Evolutionary conservation across 2,888 invertebrate species (phyloP), one percentile per base, ranked within the genome.

Genomic region (Eulithis testata): DNA sequence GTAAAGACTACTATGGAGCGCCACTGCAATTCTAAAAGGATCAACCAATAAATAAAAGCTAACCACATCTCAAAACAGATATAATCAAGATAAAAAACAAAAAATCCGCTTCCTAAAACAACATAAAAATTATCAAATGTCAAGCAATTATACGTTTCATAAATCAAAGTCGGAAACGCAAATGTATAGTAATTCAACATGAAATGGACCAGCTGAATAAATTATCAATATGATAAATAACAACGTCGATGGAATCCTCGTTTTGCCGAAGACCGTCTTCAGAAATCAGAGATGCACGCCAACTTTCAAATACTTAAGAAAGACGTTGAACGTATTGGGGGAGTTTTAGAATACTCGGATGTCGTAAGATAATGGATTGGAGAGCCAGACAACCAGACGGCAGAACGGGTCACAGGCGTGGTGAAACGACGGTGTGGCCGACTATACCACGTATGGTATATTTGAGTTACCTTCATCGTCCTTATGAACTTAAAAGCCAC

Each of bases 401-500:
- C 43, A 5, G 40, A 43, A 9, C 11, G 12, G 37, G 12, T 11
- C 21, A 1, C 31, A 4, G n/a, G 21, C 43, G 54, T n/a, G 54
- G 44, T 52, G 36, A 52, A 36, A 52, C 9, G 14, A 36, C 21
- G 27, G 3, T 0, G 44, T 44, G 21, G 44, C 44, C 44, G n/a
- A 44, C 21, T 27, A 21, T 50, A 21, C 36, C 27, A 43, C n/a
- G 57, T 58, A 58, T 58, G 57, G 40, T 14, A 50, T 58, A 40
- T 50, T 51, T 50, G n/a, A 58, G 47, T 57, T 47, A 47, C 52
- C 52, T 56, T 52, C 56, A 52, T 44, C 40, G 61, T 14, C 45
- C 61, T 66, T 58, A 9, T 63, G 37, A 62, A 31, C 43, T 36
- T 31, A 27, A 14, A 21, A 45, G 44, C 31, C 12, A 50, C 37